Conservation (phyloP, 2,888 invertebrate genomes). For the Lampropteryx suffumata region DNA sequence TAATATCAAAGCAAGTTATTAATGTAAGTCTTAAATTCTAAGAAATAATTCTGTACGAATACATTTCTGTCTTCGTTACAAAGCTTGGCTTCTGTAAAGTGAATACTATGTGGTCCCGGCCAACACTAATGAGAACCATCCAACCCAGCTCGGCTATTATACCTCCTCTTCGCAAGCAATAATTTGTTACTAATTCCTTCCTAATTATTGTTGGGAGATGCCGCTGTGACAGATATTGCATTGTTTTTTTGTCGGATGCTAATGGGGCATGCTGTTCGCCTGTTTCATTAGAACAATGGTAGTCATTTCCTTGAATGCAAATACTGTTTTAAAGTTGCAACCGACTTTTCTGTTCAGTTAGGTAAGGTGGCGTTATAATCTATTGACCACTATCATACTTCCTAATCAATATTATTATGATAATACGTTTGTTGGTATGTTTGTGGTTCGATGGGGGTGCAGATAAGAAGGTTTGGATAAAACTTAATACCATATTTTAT, state of each 20-base stretch:
- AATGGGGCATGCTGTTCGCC: constrained; percentile 10
- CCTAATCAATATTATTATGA: too few relatives aligned
- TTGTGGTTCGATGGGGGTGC: too few relatives aligned
- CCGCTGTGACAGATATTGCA: constrained; percentile 34
- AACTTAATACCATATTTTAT: too few relatives aligned
- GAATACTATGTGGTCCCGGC: constrained; percentile 55
- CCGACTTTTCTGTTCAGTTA: too few relatives aligned
- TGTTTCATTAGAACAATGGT: constrained; percentile 8
- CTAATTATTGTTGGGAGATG: constrained; percentile 65
- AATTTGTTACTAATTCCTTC: constrained; percentile 77
- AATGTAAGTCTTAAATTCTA: too few relatives aligned
- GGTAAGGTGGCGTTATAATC: too few relatives aligned
- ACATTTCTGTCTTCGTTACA: not conserved
- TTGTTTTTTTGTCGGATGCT: constrained; percentile 25
- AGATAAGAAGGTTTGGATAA: too few relatives aligned
- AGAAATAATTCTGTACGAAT: too few relatives aligned
- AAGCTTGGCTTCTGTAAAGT: constrained; percentile 1
- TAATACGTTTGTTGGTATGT: too few relatives aligned
- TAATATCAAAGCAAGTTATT: too few relatives aligned
- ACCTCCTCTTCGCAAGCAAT: constrained; percentile 68
- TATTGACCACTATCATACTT: too few relatives aligned
- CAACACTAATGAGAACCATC: constrained; percentile 76
- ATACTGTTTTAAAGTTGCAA: not conserved
- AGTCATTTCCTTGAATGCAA: constrained; percentile 7
- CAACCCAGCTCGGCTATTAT: constrained; percentile 65